These are phyloP conservation scores for Eristalinus sepulchralis DNA, from an alignment of 2,888 invertebrate species.

Conservation along the genomic window DNA sequence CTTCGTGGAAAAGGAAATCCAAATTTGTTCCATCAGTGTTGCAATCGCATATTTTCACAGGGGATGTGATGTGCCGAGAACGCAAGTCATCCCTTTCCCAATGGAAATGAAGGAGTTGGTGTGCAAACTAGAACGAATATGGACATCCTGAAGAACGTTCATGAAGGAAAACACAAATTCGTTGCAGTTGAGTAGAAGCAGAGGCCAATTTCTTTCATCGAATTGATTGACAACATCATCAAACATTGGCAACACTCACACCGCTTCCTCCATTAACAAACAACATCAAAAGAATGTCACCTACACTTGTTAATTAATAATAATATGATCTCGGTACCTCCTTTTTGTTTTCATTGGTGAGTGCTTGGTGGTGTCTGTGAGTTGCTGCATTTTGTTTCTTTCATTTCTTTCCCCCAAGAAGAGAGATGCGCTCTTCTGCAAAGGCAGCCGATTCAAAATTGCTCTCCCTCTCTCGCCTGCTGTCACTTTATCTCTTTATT, in stretches of 20 bases:
- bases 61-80: too few species aligned
- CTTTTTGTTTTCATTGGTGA: slow-evolving; percentile 20
- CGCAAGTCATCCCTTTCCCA: too few species aligned
- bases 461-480: not conserved
- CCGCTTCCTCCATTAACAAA: slow-evolving; percentile 61
- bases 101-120: slow-evolving; percentile 5
- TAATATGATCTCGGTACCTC: slow-evolving; percentile 46
- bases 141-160: too few species aligned
- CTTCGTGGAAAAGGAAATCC: too few species aligned
- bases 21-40: too few species aligned
- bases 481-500: not conserved
- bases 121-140: not conserved
- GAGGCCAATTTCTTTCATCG: too few species aligned
- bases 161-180: too few species aligned
- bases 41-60: too few species aligned
- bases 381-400: not conserved
- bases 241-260: slow-evolving; percentile 50
- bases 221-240: too few species aligned
- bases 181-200: too few species aligned
- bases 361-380: slow-evolving; percentile 41
- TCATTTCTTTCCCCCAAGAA: slow-evolving; percentile 3
- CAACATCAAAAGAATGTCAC: slow-evolving; percentile 70
- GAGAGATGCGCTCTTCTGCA: slow-evolving; percentile 27
- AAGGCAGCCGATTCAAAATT: slow-evolving; percentile 5
- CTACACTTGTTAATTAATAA: slow-evolving; percentile 72